Evolutionary conservation across 2,797 vertebrate species (phyloP), one percentile per base, ranked within the genome.

Genomic region (Eleutherodactylus coqui): DNA sequence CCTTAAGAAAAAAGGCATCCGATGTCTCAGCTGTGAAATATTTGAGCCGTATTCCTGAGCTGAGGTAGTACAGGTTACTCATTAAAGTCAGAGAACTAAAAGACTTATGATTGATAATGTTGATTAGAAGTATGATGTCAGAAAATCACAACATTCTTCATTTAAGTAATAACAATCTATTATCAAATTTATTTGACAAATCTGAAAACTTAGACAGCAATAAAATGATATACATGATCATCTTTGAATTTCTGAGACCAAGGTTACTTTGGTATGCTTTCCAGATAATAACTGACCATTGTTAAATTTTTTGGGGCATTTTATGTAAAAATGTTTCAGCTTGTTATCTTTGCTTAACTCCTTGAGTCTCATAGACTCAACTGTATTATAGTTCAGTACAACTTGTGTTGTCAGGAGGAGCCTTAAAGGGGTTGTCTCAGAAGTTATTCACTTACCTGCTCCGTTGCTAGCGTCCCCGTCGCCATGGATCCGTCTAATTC

Each of bases 41-140:
- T 85, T 14, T 75, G 69, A 41, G 62, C 21, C 1, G 0, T 2
- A 24, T 34, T 79, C 49, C 9, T 41, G 36, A 10, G 34, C 32
- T 47, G 17, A 85, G 34, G 34, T 43, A 16, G 29, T 53, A 41
- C n/a, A 77, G 58, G 43, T 67, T 78, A 27, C n/a, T 78, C 47
- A 70, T 78, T 85, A 77, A 69, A 27, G 49, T 58, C n/a, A 45
- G 72, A 82, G 13, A 82, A 5, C 16, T 43, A 41, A 67, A 21
- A 24, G 34, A 24, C 11, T 47, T 81, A 34, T 77, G 47, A 72
- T 55, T 82, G 64, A 69, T 70, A 9, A 38, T 70, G 11, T 69
- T 70, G 62, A 34, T 47, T 7, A 49, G 13, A 47, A 70, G 36
- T 19, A 53, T 38, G 53, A 36, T 77, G 49, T 58, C 34, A 76